Percentiles rank a stretch among this genome's conserved stretches.
These are phyloP conservation scores for Papilio protenor DNA, from an alignment of 2,888 invertebrate species.

Conservation along the genomic window DNA sequence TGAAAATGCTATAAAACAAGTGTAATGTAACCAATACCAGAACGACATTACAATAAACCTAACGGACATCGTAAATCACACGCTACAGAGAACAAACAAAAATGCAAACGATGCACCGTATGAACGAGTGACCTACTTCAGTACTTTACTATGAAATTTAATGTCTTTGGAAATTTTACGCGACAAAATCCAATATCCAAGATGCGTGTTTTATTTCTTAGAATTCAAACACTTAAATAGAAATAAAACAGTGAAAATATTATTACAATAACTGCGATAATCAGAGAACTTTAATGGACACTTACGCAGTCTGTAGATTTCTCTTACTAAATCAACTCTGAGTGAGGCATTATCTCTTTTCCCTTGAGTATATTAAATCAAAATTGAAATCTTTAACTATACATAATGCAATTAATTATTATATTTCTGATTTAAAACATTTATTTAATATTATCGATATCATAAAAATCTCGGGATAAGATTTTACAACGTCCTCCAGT, in stretches of 20 bases:
- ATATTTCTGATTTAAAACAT: not conserved
- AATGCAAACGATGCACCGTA: slow-evolving; percentile 1
- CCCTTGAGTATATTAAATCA: no score
- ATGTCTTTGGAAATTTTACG: slow-evolving; percentile 22
- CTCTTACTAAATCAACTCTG: not conserved
- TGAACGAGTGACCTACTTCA: slow-evolving; percentile 15
- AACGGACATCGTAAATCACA: slow-evolving; percentile 7
- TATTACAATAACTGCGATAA: not conserved
- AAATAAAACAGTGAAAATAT: not conserved
- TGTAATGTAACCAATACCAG: not conserved
- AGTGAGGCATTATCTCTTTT: not conserved
- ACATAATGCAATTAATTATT: not conserved
- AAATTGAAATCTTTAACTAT: not conserved
- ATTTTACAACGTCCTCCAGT: not conserved
- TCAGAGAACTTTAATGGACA: not conserved
- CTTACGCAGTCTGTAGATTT: not conserved
- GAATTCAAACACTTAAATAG: not conserved
- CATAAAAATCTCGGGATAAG: not conserved
- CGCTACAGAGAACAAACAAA: slow-evolving; percentile 11
- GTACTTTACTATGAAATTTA: slow-evolving; percentile 11
- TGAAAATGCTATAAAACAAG: not conserved
- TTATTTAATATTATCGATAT: not conserved
- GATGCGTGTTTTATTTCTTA: not conserved
- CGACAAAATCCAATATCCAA: not conserved
- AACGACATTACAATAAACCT: not conserved